Evolutionary conservation across 2,113 vertebrate species (phyloP).

Genomic region (Chaetorhynchus papuensis): DNA sequence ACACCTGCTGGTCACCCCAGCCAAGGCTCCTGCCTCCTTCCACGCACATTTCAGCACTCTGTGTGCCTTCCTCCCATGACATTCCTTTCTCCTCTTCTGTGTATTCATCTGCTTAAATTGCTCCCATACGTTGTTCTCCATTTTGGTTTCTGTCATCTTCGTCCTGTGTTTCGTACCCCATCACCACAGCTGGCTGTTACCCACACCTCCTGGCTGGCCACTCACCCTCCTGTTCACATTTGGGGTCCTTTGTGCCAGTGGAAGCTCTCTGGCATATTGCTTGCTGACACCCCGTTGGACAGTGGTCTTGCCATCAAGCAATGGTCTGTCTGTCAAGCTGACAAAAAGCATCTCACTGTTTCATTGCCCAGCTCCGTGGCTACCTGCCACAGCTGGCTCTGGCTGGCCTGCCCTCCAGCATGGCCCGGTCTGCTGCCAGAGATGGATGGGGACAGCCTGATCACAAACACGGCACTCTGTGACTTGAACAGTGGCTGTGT

Average conservation of each 20-base stretch:
- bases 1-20: background rate
- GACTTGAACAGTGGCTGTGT: background rate
- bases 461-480: background rate
- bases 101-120: background rate
- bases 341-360: background rate
- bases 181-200: background rate
- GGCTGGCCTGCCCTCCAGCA: background rate
- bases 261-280: background rate
- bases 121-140: fast-evolving
- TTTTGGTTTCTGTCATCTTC: background rate
- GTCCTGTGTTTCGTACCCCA: background rate
- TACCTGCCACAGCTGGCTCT: background rate
- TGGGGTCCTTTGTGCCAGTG: background rate
- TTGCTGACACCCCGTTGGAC: background rate
- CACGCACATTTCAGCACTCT: background rate
- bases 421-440: background rate
- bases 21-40: background rate
- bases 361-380: background rate
- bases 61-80: background rate
- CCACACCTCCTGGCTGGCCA: background rate
- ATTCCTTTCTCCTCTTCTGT: background rate
- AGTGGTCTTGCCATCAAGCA: background rate
- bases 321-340: background rate
- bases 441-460: background rate
- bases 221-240: fast-evolving